These are phyloP conservation scores for Cynocephalus volans DNA, from an alignment of 2,113 vertebrate genomes.

Conservation along the genomic window DNA sequence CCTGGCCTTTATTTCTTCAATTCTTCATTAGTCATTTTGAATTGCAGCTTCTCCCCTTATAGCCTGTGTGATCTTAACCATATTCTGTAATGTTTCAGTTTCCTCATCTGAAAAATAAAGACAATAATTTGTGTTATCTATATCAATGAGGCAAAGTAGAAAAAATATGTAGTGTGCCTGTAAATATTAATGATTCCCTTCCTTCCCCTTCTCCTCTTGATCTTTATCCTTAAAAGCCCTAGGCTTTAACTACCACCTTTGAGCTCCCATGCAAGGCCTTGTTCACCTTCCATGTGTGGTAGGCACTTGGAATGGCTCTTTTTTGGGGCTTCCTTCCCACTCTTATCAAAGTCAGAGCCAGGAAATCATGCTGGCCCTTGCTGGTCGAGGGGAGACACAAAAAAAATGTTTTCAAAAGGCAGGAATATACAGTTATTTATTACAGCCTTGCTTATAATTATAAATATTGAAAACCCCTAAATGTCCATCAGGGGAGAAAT, in stretches of 20 bases:
- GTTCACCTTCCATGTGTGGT: neutral
- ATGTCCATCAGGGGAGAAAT: neutral
- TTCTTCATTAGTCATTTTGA: slow-evolving; percentile 46
- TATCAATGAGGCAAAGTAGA: neutral
- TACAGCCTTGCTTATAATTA: neutral
- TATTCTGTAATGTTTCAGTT: slow-evolving; percentile 7
- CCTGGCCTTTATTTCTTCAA: neutral
- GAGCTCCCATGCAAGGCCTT: neutral
- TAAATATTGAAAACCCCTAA: neutral
- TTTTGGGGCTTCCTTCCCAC: neutral
- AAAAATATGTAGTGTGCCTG: neutral
- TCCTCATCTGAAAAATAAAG: slow-evolving; percentile 10
- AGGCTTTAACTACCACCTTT: neutral
- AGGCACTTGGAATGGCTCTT: neutral
- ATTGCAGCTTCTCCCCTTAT: neutral
- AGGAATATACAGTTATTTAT: neutral
- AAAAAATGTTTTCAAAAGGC: neutral
- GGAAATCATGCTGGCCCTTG: neutral
- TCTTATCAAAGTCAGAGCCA: neutral
- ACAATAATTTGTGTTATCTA: neutral
- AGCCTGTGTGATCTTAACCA: neutral
- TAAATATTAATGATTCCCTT: neutral
- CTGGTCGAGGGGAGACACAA: neutral
- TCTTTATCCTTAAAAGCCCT: neutral
- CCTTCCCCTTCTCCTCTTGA: neutral